Base-by-base conservation (phyloP, 2,113 vertebrate genomes). In the Sisor rabdophorus region DNA sequence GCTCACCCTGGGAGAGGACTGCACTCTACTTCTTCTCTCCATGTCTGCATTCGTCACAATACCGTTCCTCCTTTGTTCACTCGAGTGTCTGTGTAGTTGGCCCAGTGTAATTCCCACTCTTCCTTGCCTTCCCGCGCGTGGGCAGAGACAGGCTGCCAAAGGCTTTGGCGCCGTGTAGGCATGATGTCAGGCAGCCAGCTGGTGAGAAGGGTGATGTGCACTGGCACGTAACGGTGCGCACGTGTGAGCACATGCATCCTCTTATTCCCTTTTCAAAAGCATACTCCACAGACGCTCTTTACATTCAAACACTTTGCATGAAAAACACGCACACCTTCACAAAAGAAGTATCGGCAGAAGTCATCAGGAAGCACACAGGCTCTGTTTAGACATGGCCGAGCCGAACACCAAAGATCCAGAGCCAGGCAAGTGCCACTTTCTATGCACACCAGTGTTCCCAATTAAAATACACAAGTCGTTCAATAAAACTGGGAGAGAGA, bases 131-230 rank as follows among this genome's bases (percentile, higher is more conserved):
- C 65, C 65, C 58, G 61, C 20, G 48, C 73, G 53, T 52, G 64
- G 79, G 65, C 73, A 70, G 47, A 72, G 58, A 76, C 70, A 6
- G 32, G 44, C 78, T 69, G 75, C 78, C 75, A 80, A 83, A 83
- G 58, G 82, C 75, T 74, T 69, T 80, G 75, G 82, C 76, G 73
- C 79, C 69, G 65, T 47, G 61, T 44, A 65, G 76, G 72, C 76
- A 76, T 81, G 76, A 81, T 81, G 82, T 84, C 82, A 81, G 79
- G 68, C 79, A 12, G 75, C 79, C 82, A 84, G 82, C 73, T 81
- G 82, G 77, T 79, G 69, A 84, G 67, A 73, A 48, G 79, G 54
- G 79, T 81, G 79, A 81, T 73, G 77, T 70, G 79, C 73, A 74
- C 73, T 83, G 79, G 76, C 75, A 80, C 50, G 65, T 73, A 80